phyloP scores from a whole-genome alignment of 2,113 vertebrate genomes.

The Fregetta grallaria region DNA sequence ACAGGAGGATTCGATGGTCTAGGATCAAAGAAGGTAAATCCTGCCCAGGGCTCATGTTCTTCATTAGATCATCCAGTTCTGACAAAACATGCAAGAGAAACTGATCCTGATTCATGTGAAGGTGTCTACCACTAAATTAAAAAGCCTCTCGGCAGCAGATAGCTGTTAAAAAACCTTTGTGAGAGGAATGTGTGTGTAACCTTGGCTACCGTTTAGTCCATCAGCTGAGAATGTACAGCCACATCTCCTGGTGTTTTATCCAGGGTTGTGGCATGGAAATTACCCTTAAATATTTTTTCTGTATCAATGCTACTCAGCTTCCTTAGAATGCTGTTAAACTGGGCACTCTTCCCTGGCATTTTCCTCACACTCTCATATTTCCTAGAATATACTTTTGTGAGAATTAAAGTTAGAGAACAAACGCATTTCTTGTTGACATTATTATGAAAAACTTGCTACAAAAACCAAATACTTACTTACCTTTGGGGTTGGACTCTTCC shows the following conservation, averaged over 20 bases:
- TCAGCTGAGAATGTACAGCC: not conserved
- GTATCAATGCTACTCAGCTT: constrained; percentile 41
- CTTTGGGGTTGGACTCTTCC: constrained; percentile 47
- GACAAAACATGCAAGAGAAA: not conserved
- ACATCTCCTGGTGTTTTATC: not conserved
- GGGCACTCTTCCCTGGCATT: constrained; percentile 38
- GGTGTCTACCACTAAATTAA: not conserved
- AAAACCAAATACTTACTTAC: constrained; percentile 47
- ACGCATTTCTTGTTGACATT: not conserved
- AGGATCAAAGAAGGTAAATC: not conserved
- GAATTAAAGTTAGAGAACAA: not conserved
- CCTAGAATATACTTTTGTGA: not conserved
- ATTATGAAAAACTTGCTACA: not conserved
- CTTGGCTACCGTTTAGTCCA: not conserved
- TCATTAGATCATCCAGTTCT: not conserved
- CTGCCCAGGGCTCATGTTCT: not conserved
- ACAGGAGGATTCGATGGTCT: not conserved
- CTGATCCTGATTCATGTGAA: not conserved
- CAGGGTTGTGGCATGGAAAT: not conserved
- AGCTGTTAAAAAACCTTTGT: not conserved
- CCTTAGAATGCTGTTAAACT: constrained; percentile 48
- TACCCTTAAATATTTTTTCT: constrained; percentile 21
- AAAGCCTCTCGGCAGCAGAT: not conserved
- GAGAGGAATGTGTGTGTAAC: not conserved
- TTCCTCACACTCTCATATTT: constrained; percentile 16